Conservation (phyloP, 2,888 invertebrate species). For the Euplexia lucipara region DNA sequence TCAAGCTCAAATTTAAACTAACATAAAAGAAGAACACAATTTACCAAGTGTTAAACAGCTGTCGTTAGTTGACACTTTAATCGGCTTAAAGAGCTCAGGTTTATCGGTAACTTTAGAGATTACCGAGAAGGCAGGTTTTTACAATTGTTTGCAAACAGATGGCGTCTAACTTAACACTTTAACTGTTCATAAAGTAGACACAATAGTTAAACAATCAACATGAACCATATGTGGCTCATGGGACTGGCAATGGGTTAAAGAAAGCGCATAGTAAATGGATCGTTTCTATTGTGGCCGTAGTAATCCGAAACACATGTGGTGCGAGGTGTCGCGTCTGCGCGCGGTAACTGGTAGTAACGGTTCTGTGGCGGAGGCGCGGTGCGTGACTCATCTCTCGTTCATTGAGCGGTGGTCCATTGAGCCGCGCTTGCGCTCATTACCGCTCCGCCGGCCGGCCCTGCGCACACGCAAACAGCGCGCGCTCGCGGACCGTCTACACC, state of each 20-base stretch:
- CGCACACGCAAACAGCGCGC: slow-evolving; percentile 88
- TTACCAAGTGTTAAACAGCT: not conserved
- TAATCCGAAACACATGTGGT: slow-evolving; percentile 81
- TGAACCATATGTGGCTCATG: no score
- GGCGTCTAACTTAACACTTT: slow-evolving; percentile 48
- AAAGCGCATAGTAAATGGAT: slow-evolving; percentile 50
- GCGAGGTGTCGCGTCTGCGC: slow-evolving; percentile 81
- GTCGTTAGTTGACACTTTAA: slow-evolving; percentile 23
- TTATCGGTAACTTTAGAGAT: slow-evolving; percentile 16
- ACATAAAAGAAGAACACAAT: not conserved
- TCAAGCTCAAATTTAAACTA: not conserved
- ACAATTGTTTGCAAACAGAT: slow-evolving; percentile 73
- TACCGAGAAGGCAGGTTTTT: slow-evolving; percentile 50
- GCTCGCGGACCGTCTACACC: slow-evolving; percentile 82
- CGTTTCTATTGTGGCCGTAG: slow-evolving; percentile 64
- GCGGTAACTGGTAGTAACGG: slow-evolving; percentile 77
- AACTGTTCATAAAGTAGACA: no score
- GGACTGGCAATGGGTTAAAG: no score
- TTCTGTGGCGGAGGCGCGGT: slow-evolving; percentile 87
- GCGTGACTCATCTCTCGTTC: slow-evolving; percentile 87
- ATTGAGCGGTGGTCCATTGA: slow-evolving; percentile 87
- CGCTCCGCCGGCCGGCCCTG: slow-evolving; percentile 90
- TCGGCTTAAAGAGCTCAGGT: slow-evolving; percentile 27
- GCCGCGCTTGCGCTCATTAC: slow-evolving; percentile 89
- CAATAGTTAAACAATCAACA: no score